These are phyloP conservation scores for Plecturocebus donacophilus DNA, from an alignment of 2,113 vertebrate genomes.

Conservation along the genomic window DNA sequence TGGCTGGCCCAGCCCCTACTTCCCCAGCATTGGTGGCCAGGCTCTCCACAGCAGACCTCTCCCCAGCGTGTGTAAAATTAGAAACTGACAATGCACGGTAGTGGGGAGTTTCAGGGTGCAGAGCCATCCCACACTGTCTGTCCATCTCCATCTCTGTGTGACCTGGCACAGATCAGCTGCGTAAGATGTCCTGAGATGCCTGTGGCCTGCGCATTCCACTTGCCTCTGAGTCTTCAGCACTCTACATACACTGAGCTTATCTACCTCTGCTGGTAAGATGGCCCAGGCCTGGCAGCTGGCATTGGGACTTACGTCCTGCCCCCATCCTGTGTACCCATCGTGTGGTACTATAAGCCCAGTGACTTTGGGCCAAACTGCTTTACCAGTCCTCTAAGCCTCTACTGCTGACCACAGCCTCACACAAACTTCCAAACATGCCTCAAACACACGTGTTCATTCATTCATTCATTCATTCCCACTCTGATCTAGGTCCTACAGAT, in stretches of 20 bases:
- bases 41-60: neutral
- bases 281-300: neutral
- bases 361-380: neutral
- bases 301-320: neutral
- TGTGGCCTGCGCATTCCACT: constrained; percentile 26
- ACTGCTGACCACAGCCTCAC: neutral
- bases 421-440: neutral
- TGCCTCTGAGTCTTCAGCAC: neutral
- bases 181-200: neutral
- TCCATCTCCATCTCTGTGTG: neutral
- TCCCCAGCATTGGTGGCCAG: neutral
- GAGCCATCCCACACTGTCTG: neutral
- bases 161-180: neutral
- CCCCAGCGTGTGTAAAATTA: neutral
- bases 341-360: neutral
- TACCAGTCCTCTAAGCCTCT: neutral
- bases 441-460: neutral
- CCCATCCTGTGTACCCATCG: neutral
- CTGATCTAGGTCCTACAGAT: neutral
- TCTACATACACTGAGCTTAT: neutral
- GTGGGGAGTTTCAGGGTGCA: neutral
- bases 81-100: neutral
- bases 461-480: neutral
- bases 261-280: neutral
- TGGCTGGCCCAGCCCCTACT: neutral